Percentiles rank a stretch among this genome's conserved stretches.
Evolutionary conservation across 2,797 vertebrate genomes (phyloP).

Genomic region (Erithacus rubecula): DNA sequence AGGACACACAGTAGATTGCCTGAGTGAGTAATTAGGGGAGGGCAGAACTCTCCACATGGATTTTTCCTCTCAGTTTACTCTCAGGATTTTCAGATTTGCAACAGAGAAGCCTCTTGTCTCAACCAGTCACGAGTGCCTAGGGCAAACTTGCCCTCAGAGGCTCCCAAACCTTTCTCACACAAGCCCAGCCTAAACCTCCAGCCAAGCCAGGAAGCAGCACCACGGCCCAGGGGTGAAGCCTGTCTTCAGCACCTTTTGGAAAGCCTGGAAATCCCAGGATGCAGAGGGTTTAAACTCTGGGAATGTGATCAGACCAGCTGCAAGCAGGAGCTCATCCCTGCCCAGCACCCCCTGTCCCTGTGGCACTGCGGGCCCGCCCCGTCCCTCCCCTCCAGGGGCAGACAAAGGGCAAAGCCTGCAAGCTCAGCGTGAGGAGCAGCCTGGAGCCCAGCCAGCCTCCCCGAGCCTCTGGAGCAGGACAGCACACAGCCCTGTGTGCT

Average conservation of each 20-base stretch:
- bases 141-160: not conserved
- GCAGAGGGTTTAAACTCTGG: not conserved
- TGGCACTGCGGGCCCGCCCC: not conserved
- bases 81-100: not conserved
- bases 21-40: not conserved
- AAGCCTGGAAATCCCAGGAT: not conserved
- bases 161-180: not conserved
- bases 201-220: not conserved
- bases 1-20: fast-evolving
- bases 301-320: not conserved
- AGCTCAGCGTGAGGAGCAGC: not conserved
- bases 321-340: not conserved
- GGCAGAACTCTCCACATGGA: not conserved
- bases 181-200: not conserved
- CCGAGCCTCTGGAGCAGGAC: constrained; percentile 11
- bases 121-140: not conserved
- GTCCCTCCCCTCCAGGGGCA: not conserved
- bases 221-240: not conserved
- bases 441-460: constrained; percentile 20
- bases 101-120: not conserved
- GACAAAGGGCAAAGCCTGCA: constrained; percentile 27
- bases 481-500: constrained; percentile 16
- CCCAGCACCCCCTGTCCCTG: not conserved
- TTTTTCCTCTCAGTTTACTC: not conserved
- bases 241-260: not conserved